Conservation (phyloP, 2,113 vertebrate genomes). For the Sander lucioperca region DNA sequence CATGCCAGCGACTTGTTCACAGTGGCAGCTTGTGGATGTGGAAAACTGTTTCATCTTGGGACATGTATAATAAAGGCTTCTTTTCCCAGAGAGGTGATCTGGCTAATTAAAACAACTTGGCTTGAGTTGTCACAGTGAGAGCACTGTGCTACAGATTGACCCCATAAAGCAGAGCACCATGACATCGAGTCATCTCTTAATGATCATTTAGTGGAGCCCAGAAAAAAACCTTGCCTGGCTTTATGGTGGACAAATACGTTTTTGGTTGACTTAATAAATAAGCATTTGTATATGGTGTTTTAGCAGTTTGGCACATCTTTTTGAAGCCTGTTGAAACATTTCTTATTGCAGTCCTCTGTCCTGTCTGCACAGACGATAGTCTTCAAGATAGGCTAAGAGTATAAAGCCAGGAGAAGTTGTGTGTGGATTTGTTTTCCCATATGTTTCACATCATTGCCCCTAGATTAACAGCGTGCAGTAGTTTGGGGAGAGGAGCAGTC, state of each 20-base stretch:
- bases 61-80: conserved; percentile 39
- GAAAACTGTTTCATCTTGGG: conserved; percentile 37
- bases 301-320: not conserved
- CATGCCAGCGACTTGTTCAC: not conserved
- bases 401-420: conserved; percentile 3
- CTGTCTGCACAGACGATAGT: not conserved
- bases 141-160: conserved; percentile 54
- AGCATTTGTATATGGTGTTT: not conserved
- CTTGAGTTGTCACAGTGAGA: conserved; percentile 63
- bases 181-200: conserved; percentile 36
- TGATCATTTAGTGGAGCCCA: conserved; percentile 48
- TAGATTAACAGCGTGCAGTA: conserved; percentile 77
- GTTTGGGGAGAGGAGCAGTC: conserved; percentile 50
- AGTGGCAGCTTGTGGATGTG: conserved; percentile 3
- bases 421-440: conserved; percentile 52
- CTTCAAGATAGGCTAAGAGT: not conserved
- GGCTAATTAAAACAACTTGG: conserved; percentile 77
- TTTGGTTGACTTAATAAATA: not conserved
- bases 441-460: conserved; percentile 63
- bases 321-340: conserved; percentile 1
- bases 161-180: conserved; percentile 31
- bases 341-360: not conserved
- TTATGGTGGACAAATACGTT: not conserved
- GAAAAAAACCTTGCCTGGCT: not conserved
- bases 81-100: conserved; percentile 39